Conservation (phyloP, 1,140 invertebrate species). For the Dendroctonus ponderosae region DNA sequence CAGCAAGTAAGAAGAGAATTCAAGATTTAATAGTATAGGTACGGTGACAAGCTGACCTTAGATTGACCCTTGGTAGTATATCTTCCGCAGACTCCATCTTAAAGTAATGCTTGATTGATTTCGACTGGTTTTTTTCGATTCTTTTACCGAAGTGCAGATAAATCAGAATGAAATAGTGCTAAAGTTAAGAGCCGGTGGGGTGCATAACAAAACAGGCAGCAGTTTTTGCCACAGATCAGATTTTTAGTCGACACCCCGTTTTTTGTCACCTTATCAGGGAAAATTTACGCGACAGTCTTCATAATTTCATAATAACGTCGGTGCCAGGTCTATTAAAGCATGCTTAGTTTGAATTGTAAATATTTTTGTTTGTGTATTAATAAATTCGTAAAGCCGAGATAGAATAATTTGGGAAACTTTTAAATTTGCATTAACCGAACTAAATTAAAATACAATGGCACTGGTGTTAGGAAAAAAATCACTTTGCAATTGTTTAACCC, state of each 20-base stretch:
- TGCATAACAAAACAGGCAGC: constrained; percentile 51
- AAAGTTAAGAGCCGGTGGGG: constrained; percentile 39
- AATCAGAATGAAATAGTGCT: constrained; percentile 52
- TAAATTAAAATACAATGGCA: constrained; percentile 37
- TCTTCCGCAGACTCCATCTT: constrained; percentile 48
- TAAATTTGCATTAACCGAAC: constrained; percentile 37
- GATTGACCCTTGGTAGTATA: constrained; percentile 47
- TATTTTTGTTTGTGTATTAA: constrained; percentile 41
- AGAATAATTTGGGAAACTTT: constrained; percentile 37
- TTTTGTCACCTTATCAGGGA: constrained; percentile 24
- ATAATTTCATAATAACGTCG: constrained; percentile 34
- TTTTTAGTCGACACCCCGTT: constrained; percentile 40
- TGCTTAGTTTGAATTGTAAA: constrained; percentile 48
- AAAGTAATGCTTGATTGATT: constrained; percentile 52
- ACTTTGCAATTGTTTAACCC: constrained; percentile 23
- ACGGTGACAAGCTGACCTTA: constrained; percentile 40
- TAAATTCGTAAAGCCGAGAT: constrained; percentile 36
- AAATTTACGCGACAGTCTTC: constrained; percentile 12
- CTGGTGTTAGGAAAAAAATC: constrained; percentile 17
- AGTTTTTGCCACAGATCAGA: constrained; percentile 44
- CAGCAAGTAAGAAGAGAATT: background rate
- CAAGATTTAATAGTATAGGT: background rate
- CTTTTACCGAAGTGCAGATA: constrained; percentile 51
- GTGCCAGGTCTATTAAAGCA: constrained; percentile 40
- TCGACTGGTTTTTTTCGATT: constrained; percentile 51